These are phyloP conservation scores for Andinoacara biseriatus DNA, from an alignment of 2,113 vertebrate species.

Conservation along the genomic window DNA sequence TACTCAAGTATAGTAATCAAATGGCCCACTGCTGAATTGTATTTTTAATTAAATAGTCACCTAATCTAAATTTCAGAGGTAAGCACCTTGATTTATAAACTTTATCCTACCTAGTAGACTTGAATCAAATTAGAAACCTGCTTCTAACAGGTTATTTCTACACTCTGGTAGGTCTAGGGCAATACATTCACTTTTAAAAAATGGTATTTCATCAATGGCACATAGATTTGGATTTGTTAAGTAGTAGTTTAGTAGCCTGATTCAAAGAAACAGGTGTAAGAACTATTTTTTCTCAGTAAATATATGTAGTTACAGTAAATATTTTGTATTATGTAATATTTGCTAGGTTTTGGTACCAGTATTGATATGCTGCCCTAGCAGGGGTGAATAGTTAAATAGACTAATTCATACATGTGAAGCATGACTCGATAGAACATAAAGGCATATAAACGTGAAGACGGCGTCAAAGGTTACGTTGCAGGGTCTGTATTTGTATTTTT, in stretches of 20 bases:
- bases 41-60: not conserved
- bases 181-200: not conserved
- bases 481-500: not conserved
- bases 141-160: not conserved
- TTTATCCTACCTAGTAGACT: not conserved
- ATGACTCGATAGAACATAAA: rapidly evolving
- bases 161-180: not conserved
- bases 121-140: not conserved
- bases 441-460: not conserved
- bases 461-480: not conserved
- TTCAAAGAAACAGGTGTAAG: not conserved
- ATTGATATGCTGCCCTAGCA: not conserved
- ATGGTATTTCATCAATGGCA: not conserved
- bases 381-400: not conserved
- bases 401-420: not conserved
- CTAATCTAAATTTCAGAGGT: not conserved
- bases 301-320: not conserved
- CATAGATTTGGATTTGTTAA: too few species aligned
- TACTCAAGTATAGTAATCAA: not conserved
- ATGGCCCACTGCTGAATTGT: not conserved
- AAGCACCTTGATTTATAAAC: not conserved
- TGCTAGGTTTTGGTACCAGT: not conserved
- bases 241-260: too few species aligned
- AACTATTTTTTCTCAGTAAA: not conserved
- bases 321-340: not conserved